Percentiles rank a stretch among this genome's conserved stretches.
Conservation (phyloP, 1,140 invertebrate species). For the Ridgeia piscesae region DNA sequence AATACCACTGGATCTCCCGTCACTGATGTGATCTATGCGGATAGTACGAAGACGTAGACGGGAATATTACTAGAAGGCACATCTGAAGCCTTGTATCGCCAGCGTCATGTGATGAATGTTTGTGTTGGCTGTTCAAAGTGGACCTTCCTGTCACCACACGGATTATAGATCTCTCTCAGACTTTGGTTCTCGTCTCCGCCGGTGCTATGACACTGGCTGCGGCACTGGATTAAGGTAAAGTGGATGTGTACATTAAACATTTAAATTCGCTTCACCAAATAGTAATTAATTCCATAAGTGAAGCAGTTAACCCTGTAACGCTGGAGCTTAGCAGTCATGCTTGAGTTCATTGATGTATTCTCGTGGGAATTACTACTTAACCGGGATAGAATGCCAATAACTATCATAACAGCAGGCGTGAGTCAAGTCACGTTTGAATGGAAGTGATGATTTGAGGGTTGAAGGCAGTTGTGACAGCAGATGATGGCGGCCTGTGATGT, state of each 20-base stretch:
- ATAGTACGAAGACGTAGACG: neutral
- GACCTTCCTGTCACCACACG: neutral
- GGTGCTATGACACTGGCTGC: neutral
- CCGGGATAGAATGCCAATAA: neutral
- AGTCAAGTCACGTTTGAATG: neutral
- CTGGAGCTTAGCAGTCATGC: neutral
- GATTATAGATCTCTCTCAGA: neutral
- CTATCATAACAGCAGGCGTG: neutral
- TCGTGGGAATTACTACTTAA: neutral
- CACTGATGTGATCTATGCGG: neutral
- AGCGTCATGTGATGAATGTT: neutral
- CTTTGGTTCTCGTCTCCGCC: neutral
- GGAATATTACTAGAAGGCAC: neutral
- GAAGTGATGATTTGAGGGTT: neutral
- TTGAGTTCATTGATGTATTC: neutral
- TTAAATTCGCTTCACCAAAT: neutral
- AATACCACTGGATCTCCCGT: neutral
- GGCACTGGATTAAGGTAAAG: neutral
- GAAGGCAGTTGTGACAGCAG: neutral
- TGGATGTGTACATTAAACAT: neutral
- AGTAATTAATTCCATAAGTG: neutral
- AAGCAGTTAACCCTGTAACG: neutral
- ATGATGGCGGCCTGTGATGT: neutral
- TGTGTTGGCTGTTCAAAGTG: neutral
- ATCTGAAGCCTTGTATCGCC: neutral